These are phyloP conservation scores for Chouioia cunea DNA, from an alignment of 2,888 invertebrate genomes.

Conservation along the genomic window DNA sequence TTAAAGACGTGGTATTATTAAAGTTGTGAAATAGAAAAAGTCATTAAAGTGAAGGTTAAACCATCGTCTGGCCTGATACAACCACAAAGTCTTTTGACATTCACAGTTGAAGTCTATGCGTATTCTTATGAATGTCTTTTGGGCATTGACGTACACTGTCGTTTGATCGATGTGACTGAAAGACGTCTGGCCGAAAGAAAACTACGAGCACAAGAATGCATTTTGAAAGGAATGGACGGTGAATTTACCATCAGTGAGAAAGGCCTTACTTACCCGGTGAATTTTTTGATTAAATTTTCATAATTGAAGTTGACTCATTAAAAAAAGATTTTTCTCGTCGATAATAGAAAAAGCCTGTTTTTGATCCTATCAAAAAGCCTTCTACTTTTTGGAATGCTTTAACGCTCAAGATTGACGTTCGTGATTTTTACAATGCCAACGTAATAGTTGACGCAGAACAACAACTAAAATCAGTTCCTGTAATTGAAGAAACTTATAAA, in stretches of 20 bases:
- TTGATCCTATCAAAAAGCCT: constrained; percentile 56
- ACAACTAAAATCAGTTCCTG: constrained; percentile 58
- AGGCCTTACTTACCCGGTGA: constrained; percentile 62
- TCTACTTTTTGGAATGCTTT: constrained; percentile 55
- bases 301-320: neutral
- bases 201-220: constrained; percentile 53
- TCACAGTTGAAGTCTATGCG: constrained; percentile 62
- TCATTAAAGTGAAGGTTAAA: constrained; percentile 55
- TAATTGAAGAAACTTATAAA: constrained; percentile 44
- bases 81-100: constrained; percentile 62
- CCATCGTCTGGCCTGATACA: constrained; percentile 64
- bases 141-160: constrained; percentile 61
- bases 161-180: constrained; percentile 65
- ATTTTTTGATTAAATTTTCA: constrained; percentile 23
- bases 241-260: constrained; percentile 67
- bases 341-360: constrained; percentile 55
- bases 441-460: constrained; percentile 52
- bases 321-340: neutral
- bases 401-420: constrained; percentile 49
- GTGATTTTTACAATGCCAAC: constrained; percentile 58
- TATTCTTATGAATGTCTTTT: constrained; percentile 61
- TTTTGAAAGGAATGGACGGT: constrained; percentile 57
- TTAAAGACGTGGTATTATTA: constrained; percentile 25
- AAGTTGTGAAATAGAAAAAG: constrained; percentile 58
- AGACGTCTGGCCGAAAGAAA: constrained; percentile 62